These are phyloP conservation scores for Hypomecis atomaria DNA, from an alignment of 2,888 invertebrate genomes.

Conservation along the genomic window DNA sequence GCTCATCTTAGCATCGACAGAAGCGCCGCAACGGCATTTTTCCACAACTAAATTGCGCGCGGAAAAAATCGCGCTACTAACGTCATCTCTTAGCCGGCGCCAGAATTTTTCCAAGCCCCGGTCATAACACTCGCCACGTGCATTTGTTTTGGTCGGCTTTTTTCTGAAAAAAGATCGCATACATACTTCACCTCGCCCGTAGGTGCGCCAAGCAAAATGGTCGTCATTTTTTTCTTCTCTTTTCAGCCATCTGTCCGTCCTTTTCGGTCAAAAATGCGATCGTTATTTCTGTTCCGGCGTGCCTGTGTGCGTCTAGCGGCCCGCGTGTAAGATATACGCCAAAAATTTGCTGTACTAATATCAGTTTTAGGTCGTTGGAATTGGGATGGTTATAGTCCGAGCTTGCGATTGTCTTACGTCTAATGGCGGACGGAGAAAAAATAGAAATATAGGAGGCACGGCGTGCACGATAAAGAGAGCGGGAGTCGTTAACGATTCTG, in stretches of 20 bases:
- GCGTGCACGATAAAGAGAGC: conserved; percentile 84
- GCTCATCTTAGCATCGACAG: conserved; percentile 41
- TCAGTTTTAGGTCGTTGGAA: conserved; percentile 22
- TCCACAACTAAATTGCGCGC: conserved; percentile 69
- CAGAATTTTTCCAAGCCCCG: conserved; percentile 77
- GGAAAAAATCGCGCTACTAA: conserved; percentile 73
- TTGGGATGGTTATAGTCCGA: conserved; percentile 51
- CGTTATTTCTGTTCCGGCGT: conserved; percentile 85
- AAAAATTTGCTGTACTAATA: conserved; percentile 42
- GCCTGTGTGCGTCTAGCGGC: conserved; percentile 78
- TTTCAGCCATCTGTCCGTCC: conserved; percentile 84
- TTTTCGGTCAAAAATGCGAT: conserved; percentile 85
- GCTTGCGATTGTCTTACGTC: conserved; percentile 72
- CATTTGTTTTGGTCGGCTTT: conserved; percentile 84
- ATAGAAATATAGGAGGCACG: conserved; percentile 84
- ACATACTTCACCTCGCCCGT: conserved; percentile 80
- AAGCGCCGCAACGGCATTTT: conserved; percentile 74
- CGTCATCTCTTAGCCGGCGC: conserved; percentile 80
- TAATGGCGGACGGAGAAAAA: conserved; percentile 80
- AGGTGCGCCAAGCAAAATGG: conserved; percentile 84
- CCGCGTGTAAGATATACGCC: conserved; percentile 66
- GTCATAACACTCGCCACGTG: conserved; percentile 84
- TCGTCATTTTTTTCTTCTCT: conserved; percentile 85
- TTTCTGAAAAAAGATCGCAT: conserved; percentile 80
- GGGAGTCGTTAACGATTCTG: conserved; percentile 85